Base-by-base conservation (phyloP, 2,113 vertebrate genomes). In the Pyrgilauda ruficollis region DNA sequence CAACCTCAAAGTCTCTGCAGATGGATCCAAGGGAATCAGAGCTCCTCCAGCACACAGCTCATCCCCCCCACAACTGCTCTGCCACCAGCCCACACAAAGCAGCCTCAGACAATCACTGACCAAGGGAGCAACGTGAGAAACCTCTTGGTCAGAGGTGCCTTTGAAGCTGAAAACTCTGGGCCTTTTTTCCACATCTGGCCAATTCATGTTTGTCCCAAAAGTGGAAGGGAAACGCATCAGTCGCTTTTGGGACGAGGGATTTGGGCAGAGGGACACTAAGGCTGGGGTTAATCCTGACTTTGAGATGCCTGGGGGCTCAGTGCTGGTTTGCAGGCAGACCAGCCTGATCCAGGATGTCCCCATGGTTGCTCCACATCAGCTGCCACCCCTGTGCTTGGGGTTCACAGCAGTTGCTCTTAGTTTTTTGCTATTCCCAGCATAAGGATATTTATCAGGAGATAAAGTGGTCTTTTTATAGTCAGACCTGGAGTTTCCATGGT, bases 341-440 rank as follows among this genome's bases (percentile, higher is more conserved):
- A 87, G 39, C 39, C 64, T 19, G 8, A 47, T 15, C n/a, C 35
- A 52, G 75, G 46, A 16, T 83, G 4, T 56, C 61, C 31, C 11
- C 0, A 0, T 1, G 4, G 12, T 7, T 37, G 50, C 50, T 84
- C 43, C 0, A 0, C 1, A 1, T 47, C 0, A 0, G 23, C 33
- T 28, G 17, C 19, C 23, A 43, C 10, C 21, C 35, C 47, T 0
- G 1, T 27, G 47, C 44, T n/a, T 67, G 28, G 47, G 35, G 27
- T 43, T 87, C 70, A 31, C 10, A 1, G 76, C 47, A 81, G 37
- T 78, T 5, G 8, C 43, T 77, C 68, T 69, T 49, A 16, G 28
- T 16, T 69, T 89, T 83, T 77, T 94, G 46, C 86, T 95, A 83
- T 92, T 95, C 74, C 78, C 89, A 84, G 75, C 61, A 73, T 83